phyloP scores from a whole-genome alignment of 1,140 invertebrate genomes.

The Macrotrachela quadricornifera region DNA sequence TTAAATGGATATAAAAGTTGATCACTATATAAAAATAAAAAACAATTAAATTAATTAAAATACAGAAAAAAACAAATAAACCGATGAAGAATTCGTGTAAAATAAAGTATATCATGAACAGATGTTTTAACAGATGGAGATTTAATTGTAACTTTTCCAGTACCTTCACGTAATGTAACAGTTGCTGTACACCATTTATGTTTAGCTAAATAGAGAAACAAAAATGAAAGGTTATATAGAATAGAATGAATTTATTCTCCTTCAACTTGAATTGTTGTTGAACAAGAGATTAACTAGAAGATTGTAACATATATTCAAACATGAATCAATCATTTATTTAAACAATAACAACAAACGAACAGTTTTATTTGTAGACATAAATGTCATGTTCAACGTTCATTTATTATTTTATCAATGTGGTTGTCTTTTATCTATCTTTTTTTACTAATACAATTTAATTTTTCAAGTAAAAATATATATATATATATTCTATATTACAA shows the following conservation, averaged over 20 bases:
- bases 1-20: constrained; percentile 64
- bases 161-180: constrained; percentile 49
- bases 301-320: background rate
- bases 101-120: constrained; percentile 42
- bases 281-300: background rate
- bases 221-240: no score
- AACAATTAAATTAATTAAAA: background rate
- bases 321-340: background rate
- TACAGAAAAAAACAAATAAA: constrained; percentile 24
- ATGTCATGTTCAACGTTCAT: no score
- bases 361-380: no score
- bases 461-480: no score
- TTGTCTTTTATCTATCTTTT: no score
- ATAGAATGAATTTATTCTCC: no score
- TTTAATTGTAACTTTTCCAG: constrained; percentile 60
- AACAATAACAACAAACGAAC: no score
- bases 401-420: no score
- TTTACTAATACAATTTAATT: no score
- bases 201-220: constrained; percentile 37
- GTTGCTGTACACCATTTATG: constrained; percentile 44
- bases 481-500: no score
- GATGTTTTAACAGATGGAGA: constrained; percentile 15
- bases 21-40: constrained; percentile 17
- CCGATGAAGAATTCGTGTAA: constrained; percentile 41
- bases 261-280: no score